Evolutionary conservation across 2,797 vertebrate genomes (phyloP), one percentile per base, ranked within the genome.

Genomic region (Gadopsis marmoratus): DNA sequence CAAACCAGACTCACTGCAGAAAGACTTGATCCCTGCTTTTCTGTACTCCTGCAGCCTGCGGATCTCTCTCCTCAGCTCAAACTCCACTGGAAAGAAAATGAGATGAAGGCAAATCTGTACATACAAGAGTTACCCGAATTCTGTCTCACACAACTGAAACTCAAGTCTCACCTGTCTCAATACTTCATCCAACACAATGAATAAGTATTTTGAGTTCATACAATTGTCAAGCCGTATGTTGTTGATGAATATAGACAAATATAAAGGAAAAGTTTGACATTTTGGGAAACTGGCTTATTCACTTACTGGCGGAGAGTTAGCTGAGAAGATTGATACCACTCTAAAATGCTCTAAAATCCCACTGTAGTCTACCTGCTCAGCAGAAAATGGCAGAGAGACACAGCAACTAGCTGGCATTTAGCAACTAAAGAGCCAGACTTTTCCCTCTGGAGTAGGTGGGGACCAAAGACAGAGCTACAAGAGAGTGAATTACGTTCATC

Each of bases 21-120:
- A 99, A 77, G 96, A 98, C 93, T 97, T 98, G 95, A 99, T 97
- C 73, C 98, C 98, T 62, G 97, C 97, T 78, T 92, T 95, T 90
- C 97, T 95, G 93, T 98, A 99, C 86, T 99, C 97, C 93, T 99
- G 97, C 19, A 99, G 96, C 43, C 97, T 88, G 88, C 89, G 95
- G 88, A 99, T 98, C 94, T 99, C 98, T 76, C 95, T 96, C 78
- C 97, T 94, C 90, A 99, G 95, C 90, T 99, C 98, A 92, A 99
- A 99, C 92, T 99, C 98, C 95, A 99, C 98, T 99, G 93, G 47
- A 86, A 84, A 69, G 26, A 74, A 43, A 78, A 72, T 12, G 54
- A 84, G 59, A 74, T 41, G 39, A 86, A 81, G 58, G 31, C n/a
- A 77, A 63, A 76, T 71, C 47, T 63, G 65, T 41, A 23, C 48